Conservation (phyloP, 2,888 invertebrate species). For the Lagria hirta region DNA sequence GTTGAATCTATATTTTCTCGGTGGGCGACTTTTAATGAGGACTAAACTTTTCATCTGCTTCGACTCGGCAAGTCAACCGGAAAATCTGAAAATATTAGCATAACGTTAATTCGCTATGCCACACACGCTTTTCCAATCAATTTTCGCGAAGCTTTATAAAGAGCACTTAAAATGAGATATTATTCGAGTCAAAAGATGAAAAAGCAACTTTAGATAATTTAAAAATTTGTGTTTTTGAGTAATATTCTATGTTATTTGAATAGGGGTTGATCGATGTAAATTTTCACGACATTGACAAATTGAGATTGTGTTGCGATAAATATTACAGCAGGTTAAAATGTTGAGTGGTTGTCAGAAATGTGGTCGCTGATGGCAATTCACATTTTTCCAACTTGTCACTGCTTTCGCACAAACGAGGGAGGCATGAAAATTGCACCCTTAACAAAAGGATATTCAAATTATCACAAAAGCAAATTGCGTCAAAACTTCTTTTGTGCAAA, state of each 20-base stretch:
- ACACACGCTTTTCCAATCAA: constrained; percentile 13
- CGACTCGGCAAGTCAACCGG: constrained; percentile 26
- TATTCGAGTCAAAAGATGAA: background rate
- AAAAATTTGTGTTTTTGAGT: constrained; percentile 16
- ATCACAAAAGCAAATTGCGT: no score
- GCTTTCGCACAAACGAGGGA: background rate
- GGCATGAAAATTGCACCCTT: constrained; percentile 2
- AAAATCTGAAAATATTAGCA: constrained; percentile 24
- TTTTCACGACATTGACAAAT: constrained; percentile 29
- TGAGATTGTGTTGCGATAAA: constrained; percentile 30
- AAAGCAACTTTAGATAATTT: constrained; percentile 11
- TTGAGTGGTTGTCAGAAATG: constrained; percentile 25
- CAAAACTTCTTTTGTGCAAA: no score
- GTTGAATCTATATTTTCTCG: no score
- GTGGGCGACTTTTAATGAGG: no score
- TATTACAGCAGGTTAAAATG: constrained; percentile 28
- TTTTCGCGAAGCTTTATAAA: constrained; percentile 15
- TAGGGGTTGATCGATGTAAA: constrained; percentile 28
- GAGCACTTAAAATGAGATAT: constrained; percentile 6
- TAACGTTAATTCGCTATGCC: constrained; percentile 24
- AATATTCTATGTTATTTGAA: constrained; percentile 25
- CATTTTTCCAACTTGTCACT: constrained; percentile 22
- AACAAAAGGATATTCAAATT: constrained; percentile 8
- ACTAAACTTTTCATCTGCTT: no score
- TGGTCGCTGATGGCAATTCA: constrained; percentile 22